These are phyloP conservation scores for Drosophila nasuta DNA, from an alignment of 1,140 invertebrate genomes.

Conservation along the genomic window DNA sequence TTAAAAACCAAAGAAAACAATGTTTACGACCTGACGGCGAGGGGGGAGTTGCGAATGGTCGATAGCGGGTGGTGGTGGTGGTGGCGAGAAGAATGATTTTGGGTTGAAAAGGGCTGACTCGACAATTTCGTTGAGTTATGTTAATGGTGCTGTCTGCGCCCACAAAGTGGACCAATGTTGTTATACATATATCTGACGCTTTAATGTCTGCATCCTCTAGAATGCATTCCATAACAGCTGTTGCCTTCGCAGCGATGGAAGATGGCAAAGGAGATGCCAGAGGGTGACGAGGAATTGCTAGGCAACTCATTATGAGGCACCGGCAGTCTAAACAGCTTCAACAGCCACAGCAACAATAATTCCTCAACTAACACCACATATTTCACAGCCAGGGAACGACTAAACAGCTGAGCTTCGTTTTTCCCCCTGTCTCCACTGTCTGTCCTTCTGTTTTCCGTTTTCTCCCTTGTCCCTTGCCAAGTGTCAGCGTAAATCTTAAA, in stretches of 20 bases:
- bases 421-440: neutral
- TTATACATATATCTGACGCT: constrained; percentile 25
- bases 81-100: neutral
- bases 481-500: constrained; percentile 80
- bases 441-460: neutral
- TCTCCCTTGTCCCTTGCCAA: constrained; percentile 47
- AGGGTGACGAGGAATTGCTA: neutral
- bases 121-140: constrained; percentile 71
- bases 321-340: constrained; percentile 42
- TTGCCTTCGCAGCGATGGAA: neutral
- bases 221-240: constrained; percentile 51
- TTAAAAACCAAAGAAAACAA: constrained; percentile 82
- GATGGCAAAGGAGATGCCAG: neutral
- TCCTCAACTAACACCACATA: constrained; percentile 64
- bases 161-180: constrained; percentile 58
- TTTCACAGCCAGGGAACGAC: constrained; percentile 56
- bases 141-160: constrained; percentile 72
- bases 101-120: constrained; percentile 64
- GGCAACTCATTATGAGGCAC: constrained; percentile 32
- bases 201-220: constrained; percentile 40
- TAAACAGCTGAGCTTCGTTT: constrained; percentile 66
- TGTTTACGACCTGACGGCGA: constrained; percentile 75
- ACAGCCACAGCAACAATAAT: constrained; percentile 29
- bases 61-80: neutral
- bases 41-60: neutral